Evolutionary conservation across 2,113 vertebrate genomes (phyloP).

Genomic region (Sceloporus undulatus): DNA sequence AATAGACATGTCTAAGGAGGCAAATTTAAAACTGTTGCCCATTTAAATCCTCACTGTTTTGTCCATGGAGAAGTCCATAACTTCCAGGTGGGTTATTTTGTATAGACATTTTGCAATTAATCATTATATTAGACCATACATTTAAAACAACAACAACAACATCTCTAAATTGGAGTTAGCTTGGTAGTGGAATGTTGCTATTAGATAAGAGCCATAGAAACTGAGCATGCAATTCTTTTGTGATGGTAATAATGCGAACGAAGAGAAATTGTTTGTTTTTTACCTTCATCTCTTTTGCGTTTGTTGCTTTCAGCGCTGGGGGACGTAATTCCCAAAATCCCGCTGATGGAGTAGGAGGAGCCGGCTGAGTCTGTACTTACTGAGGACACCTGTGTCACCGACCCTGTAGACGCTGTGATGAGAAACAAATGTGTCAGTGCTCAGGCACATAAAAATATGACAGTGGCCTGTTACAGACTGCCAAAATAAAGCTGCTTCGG

Average conservation of each 20-base stretch:
- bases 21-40: neutral
- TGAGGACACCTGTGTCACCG: constrained; percentile 92
- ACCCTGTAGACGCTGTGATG: constrained; percentile 89
- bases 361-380: constrained; percentile 94
- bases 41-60: neutral
- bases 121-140: no score
- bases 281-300: constrained; percentile 97
- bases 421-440: constrained; percentile 7
- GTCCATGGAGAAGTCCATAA: neutral
- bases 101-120: neutral
- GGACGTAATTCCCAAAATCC: constrained; percentile 95
- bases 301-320: constrained; percentile 92
- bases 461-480: no score
- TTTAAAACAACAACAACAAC: neutral
- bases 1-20: neutral
- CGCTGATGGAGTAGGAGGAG: constrained; percentile 98
- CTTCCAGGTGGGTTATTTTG: neutral
- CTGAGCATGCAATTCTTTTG: neutral
- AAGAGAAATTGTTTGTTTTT: neutral
- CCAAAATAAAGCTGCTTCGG: no score
- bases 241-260: neutral
- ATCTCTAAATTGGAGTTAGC: neutral
- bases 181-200: neutral
- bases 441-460: accelerated
- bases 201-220: neutral